Evolutionary conservation across 2,113 vertebrate genomes (phyloP).

Genomic region (Typhlomys cinereus): DNA sequence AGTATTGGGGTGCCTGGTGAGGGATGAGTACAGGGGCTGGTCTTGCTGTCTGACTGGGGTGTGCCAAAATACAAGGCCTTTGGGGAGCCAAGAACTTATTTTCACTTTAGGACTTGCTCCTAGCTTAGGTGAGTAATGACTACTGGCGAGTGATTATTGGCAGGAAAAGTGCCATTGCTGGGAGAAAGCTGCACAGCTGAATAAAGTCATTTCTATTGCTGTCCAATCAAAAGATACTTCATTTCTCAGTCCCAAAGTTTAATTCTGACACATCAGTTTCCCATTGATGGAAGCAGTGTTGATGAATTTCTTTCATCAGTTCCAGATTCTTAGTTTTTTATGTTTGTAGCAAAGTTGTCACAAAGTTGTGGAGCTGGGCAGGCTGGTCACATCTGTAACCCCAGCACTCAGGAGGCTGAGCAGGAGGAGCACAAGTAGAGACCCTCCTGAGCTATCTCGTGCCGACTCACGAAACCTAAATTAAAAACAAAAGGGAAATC

Average conservation of each 20-base stretch:
- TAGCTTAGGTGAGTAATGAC: background rate
- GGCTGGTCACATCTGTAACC: background rate
- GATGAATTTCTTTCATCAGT: background rate
- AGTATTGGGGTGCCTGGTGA: background rate
- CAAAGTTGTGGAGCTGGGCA: background rate
- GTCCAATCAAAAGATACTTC: background rate
- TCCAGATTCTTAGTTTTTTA: background rate
- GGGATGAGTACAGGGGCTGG: background rate
- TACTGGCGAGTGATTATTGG: background rate
- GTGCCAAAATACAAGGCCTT: background rate
- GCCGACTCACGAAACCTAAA: background rate
- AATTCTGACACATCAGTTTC: background rate
- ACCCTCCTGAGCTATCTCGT: background rate
- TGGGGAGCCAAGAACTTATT: background rate
- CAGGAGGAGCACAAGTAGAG: background rate
- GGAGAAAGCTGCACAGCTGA: background rate
- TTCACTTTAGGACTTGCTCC: background rate
- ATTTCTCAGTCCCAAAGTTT: background rate
- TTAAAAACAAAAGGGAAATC: too few species aligned
- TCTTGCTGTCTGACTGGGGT: background rate
- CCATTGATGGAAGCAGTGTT: background rate
- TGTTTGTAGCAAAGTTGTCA: background rate
- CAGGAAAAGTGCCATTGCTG: background rate
- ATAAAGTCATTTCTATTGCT: background rate
- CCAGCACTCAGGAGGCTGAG: background rate